Evolutionary conservation across 30 jellyfish, hydroid and myxozoan species (phyloP).

Genomic region (Cassiopea andromeda): DNA sequence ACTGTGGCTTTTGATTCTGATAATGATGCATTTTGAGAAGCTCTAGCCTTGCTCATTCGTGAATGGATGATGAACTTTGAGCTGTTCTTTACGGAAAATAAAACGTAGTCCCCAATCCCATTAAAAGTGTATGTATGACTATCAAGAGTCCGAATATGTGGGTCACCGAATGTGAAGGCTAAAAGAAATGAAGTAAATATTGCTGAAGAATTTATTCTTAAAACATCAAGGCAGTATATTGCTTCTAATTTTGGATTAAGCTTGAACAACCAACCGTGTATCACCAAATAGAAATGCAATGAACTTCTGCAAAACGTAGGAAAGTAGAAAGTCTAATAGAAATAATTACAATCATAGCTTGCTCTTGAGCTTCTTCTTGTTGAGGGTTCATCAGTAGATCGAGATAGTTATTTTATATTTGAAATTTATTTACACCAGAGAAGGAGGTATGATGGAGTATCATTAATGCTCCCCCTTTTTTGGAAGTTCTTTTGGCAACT

Average conservation of each 20-base stretch:
- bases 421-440: background rate
- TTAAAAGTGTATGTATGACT: conserved; percentile 58
- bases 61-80: background rate
- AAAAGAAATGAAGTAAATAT: background rate
- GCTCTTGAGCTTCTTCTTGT: background rate
- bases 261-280: too few relatives aligned
- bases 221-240: background rate
- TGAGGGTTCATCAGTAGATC: background rate
- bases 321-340: background rate
- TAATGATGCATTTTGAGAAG: conserved; percentile 2
- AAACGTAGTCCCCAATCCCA: too few relatives aligned
- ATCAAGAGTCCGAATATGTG: conserved; percentile 77
- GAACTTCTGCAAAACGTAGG: too few relatives aligned
- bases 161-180: conserved; percentile 80
- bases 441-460: too few relatives aligned
- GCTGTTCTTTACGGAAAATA: too few relatives aligned
- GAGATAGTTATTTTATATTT: too few relatives aligned
- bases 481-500: too few relatives aligned
- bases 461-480: too few relatives aligned
- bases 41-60: background rate
- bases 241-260: too few relatives aligned
- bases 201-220: background rate
- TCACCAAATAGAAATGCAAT: too few relatives aligned
- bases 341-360: background rate
- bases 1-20: conserved; percentile 65